Base-by-base conservation (phyloP, 2,113 vertebrate species). In the Sinocyclocheilus anshuiensis region DNA sequence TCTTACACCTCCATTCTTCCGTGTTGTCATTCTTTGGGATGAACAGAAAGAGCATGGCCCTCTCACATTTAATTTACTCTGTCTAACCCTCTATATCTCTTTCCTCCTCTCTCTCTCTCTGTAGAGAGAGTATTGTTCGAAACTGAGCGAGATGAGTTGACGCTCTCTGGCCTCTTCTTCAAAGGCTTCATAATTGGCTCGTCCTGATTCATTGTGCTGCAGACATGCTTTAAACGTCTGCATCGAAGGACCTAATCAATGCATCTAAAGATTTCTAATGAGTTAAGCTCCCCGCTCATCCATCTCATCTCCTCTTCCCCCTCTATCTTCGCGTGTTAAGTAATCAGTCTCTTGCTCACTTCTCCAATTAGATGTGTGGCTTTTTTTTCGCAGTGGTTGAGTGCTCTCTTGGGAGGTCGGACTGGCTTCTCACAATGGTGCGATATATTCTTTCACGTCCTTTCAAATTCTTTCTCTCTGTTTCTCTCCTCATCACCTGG, bases 231-330 rank as follows among this genome's bases (percentile, higher is more conserved):
- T 85, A 89, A 90, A 91, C 24, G 74, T 85, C 86, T 79, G 90
- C 67, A 86, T 91, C 90, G 79, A 80, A 65, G 45, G 81, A 89
- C 89, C 65, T 89, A 87, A 93, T 93, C 92, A 91, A 90, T 86
- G 90, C 89, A 93, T 93, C 91, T 92, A 93, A 93, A 91, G 91
- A 91, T 87, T 61, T 82, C 80, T 90, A 91, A 93, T 91, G 91
- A 90, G 90, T 88, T 83, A 89, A 91, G 90, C 89, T 71, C 80
- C 87, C 89, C 88, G 80, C 86, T 29, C 50, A 85, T 85, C 81
- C 87, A 26, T 33, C 80, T 75, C 59, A 85, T 67, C 86, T 83
- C 86, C 24, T 77, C 53, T 42, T 65, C 86, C 33, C 15, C 15
- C 15, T 72, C 33, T 12, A 39, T 69, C 55, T 3, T 79, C 11